These are phyloP conservation scores for Dasyurus viverrinus DNA, from an alignment of 2,113 vertebrate genomes.

Conservation along the genomic window DNA sequence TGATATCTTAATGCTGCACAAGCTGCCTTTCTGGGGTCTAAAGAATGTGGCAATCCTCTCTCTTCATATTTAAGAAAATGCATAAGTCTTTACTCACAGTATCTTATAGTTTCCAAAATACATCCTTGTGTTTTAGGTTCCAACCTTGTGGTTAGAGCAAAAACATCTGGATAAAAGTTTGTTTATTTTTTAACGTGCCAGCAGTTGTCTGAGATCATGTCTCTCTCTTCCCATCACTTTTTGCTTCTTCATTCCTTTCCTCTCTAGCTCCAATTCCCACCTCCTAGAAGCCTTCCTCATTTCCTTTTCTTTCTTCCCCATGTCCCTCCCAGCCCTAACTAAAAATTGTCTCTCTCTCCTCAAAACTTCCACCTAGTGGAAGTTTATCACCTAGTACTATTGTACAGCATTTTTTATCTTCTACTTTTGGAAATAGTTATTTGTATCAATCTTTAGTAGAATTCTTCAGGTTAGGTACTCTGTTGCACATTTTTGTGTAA, in stretches of 20 bases:
- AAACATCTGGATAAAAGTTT: not conserved
- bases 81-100: not conserved
- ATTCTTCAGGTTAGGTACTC: not conserved
- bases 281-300: not conserved
- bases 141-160: not conserved
- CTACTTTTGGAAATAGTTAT: not conserved
- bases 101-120: not conserved
- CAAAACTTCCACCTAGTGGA: not conserved
- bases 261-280: not conserved
- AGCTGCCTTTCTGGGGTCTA: not conserved
- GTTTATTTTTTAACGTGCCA: not conserved
- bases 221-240: not conserved
- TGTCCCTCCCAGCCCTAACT: not conserved
- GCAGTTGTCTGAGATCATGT: not conserved
- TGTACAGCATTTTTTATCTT: not conserved
- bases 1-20: not conserved
- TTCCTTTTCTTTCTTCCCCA: not conserved
- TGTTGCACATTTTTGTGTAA: not conserved
- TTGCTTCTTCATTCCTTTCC: not conserved
- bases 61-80: not conserved
- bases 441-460: not conserved
- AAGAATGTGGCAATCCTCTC: not conserved
- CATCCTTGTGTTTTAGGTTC: not conserved
- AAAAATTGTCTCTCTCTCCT: not conserved
- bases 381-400: not conserved